Base-by-base conservation (phyloP, 2,797 vertebrate genomes). In the Echeneis naucrates region DNA sequence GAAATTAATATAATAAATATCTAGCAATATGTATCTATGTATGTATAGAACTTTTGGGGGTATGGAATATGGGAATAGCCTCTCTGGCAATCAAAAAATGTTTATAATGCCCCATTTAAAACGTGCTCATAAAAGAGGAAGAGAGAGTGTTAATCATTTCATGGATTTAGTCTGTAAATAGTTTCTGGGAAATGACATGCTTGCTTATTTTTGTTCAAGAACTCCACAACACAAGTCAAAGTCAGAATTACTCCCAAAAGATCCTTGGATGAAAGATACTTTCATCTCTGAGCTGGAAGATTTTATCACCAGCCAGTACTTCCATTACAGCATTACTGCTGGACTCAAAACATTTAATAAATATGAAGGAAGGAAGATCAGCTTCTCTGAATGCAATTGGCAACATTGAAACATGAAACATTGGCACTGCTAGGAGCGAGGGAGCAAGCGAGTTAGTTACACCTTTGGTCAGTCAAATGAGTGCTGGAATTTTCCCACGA, bases 231-330 rank as follows among this genome's bases (percentile, higher is more conserved):
- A 79, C 55, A 56, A 66, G 45, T 63, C 54, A 42, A 32, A 72
- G 21, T 59, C 50, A 38, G 58, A 78, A 61, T 50, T 52, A 56
- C 81, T 84, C 80, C 73, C 67, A 68, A 40, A 82, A 83, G 74
- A 77, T 52, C 33, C 73, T 7, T n/a, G n/a, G 55, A 78, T 71
- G 54, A 80, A 81, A 84, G 19, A 16, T 5, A 1, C 68, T 78
- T 89, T 87, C 51, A 85, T 90, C 82, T 76, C 30, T 9, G 30
- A 42, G 72, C 71, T 19, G 51, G 24, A 55, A 67, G 63, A 75
- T 33, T 8, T 85, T 82, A 77, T 21, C 33, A 19, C 64, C n/a
- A n/a, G n/a, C n/a, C n/a, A n/a, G n/a, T n/a, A n/a, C n/a, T n/a
- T n/a, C n/a, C n/a, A n/a, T n/a, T n/a, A 19, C 69, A 57, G 56